Conservation (phyloP, 2,113 vertebrate species). For the Elephas maximus region DNA sequence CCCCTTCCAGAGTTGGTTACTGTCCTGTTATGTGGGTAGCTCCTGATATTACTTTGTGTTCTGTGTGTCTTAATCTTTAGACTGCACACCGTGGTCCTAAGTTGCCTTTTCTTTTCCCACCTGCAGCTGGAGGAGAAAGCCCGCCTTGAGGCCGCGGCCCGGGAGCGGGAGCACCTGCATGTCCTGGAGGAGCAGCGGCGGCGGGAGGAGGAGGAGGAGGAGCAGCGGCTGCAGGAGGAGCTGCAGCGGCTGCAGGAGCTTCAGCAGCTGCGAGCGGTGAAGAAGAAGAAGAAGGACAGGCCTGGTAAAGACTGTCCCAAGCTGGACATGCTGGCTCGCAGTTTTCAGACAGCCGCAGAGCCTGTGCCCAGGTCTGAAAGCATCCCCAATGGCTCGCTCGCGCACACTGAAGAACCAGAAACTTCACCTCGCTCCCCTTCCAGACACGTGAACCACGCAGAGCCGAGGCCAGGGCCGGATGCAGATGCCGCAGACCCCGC, state of each 20-base stretch:
- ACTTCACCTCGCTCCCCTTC: constrained; percentile 87
- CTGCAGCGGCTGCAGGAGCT: constrained; percentile 94
- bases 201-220: constrained; percentile 91
- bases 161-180: constrained; percentile 93
- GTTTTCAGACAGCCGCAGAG: constrained; percentile 91
- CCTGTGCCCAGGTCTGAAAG: constrained; percentile 90
- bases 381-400: constrained; percentile 93
- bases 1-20: not conserved
- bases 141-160: constrained; percentile 94
- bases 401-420: constrained; percentile 91
- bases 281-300: constrained; percentile 98
- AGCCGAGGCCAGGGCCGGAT: constrained; percentile 77
- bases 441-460: constrained; percentile 80
- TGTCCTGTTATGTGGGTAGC: fast-evolving
- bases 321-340: constrained; percentile 85
- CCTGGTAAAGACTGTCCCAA: constrained; percentile 90
- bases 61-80: not conserved
- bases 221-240: constrained; percentile 93
- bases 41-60: not conserved
- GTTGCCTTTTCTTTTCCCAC: not conserved
- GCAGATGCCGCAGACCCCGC: constrained; percentile 70
- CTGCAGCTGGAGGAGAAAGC: constrained; percentile 97
- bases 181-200: constrained; percentile 90
- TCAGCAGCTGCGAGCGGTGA: constrained; percentile 92
- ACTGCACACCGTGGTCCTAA: not conserved